Base-by-base conservation (phyloP, 1,140 invertebrate genomes). In the Drosophila guanche region DNA sequence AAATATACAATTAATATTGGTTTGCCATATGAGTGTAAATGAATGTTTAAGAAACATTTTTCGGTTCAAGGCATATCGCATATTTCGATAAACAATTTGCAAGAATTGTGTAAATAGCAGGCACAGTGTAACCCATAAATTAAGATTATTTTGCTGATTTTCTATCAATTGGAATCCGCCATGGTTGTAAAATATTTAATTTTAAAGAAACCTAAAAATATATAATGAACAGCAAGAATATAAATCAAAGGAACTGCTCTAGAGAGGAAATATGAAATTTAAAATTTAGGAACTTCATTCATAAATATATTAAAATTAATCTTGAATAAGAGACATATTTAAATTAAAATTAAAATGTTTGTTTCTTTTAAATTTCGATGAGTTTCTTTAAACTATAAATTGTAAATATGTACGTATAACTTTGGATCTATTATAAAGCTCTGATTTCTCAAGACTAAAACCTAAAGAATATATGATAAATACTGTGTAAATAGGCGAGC, bases 401-500 rank as follows among this genome's bases (percentile, higher is more conserved):
- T 71, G 68, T 58, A 73, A 67, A 81, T 81, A 48, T 79, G 59
- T 70, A 74, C 37, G 67, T 76, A 75, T 47, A 57, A 43, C 37
- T 56, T 43, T 33, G 20, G 53, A 33, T 23, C 55, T 27, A 33
- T 33, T 52, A 46, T 27, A 27, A 42, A 72, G 14, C 22, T n/a
- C 25, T 62, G 58, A 72, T 47, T 62, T 72, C 7, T 40, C 63
- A 52, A 58, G 67, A 57, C 63, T 27, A 22, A 69, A 55, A 37
- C 51, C 23, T 55, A 27, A 45, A 61, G 12, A 60, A 54, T 5
- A 57, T 45, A 55, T 46, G 42, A 52, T 47, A 47, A 57, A 40
- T 37, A 53, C 23, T 74, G 57, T 83, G 79, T 83, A 85, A 77
- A 86, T 77, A 85, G 62, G 54, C 48, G 45, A 58, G 57, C 72